phyloP scores from a whole-genome alignment of 2,797 vertebrate genomes.

The Falco novaeseelandiae region DNA sequence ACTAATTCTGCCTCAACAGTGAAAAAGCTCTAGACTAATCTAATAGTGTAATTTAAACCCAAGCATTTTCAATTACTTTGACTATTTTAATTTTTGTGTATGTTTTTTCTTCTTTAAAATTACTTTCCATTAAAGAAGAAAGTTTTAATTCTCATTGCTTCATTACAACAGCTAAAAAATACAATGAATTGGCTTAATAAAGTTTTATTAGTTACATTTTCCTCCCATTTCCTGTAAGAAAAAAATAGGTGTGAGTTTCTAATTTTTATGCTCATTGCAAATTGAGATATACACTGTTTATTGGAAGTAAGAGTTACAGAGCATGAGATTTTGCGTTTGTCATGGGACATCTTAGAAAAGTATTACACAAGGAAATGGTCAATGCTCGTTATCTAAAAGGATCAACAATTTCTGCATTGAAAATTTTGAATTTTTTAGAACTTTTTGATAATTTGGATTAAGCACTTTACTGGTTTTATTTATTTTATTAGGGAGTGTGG shows the following conservation, averaged over 20 bases:
- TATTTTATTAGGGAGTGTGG: background rate
- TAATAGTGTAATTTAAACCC: conserved; percentile 18
- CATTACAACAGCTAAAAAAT: conserved; percentile 9
- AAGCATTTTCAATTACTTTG: conserved; percentile 27
- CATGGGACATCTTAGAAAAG: background rate
- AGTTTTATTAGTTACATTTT: background rate
- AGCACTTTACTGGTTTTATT: background rate
- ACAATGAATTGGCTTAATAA: background rate
- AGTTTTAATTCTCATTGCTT: conserved; percentile 2
- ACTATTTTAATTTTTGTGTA: background rate
- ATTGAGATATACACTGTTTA: background rate
- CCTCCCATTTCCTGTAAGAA: background rate
- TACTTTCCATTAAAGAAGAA: background rate
- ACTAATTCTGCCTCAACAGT: conserved; percentile 27
- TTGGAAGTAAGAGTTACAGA: background rate
- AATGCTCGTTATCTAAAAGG: background rate
- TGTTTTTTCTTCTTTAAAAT: conserved; percentile 12
- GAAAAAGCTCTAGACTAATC: background rate
- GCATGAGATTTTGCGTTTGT: background rate
- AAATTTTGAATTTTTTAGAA: background rate
- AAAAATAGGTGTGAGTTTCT: background rate
- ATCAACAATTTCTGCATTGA: background rate
- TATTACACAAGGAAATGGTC: background rate
- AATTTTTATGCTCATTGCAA: background rate
- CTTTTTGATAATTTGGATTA: background rate